These are phyloP conservation scores for Sphaerophoria rueppellii DNA, from an alignment of 2,888 invertebrate species.

Conservation along the genomic window DNA sequence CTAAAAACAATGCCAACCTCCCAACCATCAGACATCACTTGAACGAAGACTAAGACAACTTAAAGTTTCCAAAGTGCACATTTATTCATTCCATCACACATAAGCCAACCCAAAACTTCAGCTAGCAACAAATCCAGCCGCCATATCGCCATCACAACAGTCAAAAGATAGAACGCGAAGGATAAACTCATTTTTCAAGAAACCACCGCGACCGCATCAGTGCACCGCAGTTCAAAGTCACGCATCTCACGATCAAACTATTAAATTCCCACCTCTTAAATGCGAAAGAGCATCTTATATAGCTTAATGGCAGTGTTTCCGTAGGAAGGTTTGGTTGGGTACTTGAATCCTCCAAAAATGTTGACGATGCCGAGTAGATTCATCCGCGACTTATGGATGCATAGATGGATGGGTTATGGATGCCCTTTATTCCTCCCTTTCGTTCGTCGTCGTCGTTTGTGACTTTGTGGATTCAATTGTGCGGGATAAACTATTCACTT, in stretches of 20 bases:
- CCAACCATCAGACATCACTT: constrained; percentile 18
- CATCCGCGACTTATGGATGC: constrained; percentile 69
- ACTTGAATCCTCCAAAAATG: neutral
- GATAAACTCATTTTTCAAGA: constrained; percentile 68
- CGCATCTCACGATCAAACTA: constrained; percentile 77
- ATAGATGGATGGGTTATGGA: constrained; percentile 72
- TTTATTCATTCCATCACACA: constrained; percentile 24
- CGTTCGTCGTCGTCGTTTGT: neutral
- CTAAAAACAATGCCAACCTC: constrained; percentile 55
- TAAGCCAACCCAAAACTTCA: neutral
- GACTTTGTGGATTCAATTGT: constrained; percentile 35
- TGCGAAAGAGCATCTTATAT: constrained; percentile 43
- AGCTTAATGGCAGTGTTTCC: constrained; percentile 60
- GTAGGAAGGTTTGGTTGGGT: constrained; percentile 26
- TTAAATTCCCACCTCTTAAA: constrained; percentile 75
- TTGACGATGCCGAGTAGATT: constrained; percentile 10
- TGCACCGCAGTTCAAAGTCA: constrained; percentile 75
- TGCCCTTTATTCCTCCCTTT: neutral
- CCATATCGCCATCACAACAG: neutral
- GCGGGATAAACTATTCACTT: constrained; percentile 51
- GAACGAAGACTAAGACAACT: constrained; percentile 21
- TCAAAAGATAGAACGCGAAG: constrained; percentile 13
- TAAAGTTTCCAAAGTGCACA: constrained; percentile 56
- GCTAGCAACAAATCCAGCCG: neutral
- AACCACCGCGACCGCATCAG: too few species aligned